Evolutionary conservation across 2,888 invertebrate species (phyloP).

Genomic region (Aphidius colemani): DNA sequence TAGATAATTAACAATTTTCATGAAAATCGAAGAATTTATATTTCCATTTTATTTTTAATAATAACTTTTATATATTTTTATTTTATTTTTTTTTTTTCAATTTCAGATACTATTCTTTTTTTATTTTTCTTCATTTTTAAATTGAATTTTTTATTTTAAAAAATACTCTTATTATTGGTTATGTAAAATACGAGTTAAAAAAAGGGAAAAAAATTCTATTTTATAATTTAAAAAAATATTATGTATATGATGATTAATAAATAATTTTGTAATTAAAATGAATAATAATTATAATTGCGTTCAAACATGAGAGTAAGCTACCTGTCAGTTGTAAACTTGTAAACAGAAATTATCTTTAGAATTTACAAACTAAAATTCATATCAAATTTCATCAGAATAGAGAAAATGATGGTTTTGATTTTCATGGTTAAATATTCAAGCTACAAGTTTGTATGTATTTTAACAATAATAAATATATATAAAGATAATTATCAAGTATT

Average conservation of each 20-base stretch:
- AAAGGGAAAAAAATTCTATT: too few relatives aligned
- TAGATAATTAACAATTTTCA: conserved; percentile 26
- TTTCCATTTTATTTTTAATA: conserved; percentile 5
- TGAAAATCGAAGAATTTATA: conserved; percentile 26
- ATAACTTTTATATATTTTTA: neutral
- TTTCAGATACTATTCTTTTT: neutral
- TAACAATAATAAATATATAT: conserved; percentile 1
- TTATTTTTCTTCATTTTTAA: conserved; percentile 2
- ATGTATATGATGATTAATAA: too few relatives aligned
- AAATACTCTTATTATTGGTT: too few relatives aligned
- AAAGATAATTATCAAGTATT: conserved; percentile 10
- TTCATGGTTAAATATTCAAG: conserved; percentile 9
- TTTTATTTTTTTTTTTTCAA: neutral
- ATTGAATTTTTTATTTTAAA: too few relatives aligned
- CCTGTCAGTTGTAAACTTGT: conserved; percentile 13
- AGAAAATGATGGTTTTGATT: conserved; percentile 12
- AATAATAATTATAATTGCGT: too few relatives aligned
- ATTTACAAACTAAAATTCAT: conserved; percentile 24
- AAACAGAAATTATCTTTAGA: conserved; percentile 23
- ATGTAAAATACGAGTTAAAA: too few relatives aligned
- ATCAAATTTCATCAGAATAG: conserved; percentile 35
- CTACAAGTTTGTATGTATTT: neutral
- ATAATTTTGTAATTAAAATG: too few relatives aligned
- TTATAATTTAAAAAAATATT: too few relatives aligned
- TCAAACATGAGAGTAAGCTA: too few relatives aligned